Evolutionary conservation across 2,113 vertebrate species (phyloP).

Genomic region (Dasypus novemcinctus): DNA sequence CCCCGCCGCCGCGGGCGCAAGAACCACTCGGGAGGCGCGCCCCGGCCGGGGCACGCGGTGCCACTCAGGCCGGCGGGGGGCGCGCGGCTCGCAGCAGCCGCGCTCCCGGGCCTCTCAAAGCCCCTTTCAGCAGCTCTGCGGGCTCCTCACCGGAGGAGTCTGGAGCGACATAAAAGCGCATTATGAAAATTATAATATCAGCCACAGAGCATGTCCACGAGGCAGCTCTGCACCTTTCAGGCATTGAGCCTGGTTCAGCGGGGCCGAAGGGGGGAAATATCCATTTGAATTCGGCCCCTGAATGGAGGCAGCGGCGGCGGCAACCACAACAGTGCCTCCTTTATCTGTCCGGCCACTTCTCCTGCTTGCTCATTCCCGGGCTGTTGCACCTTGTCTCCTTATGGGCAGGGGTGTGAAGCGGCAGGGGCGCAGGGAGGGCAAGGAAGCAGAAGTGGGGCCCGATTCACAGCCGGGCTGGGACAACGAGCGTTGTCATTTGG

Average conservation of each 20-base stretch:
- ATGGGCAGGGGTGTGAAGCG: conserved; percentile 59
- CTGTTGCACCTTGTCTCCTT: conserved; percentile 79
- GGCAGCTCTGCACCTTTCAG: conserved; percentile 84
- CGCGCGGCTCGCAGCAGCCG: conserved; percentile 80
- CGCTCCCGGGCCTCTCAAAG: conserved; percentile 84
- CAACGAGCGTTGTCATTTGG: conserved; percentile 36
- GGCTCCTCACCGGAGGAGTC: conserved; percentile 88
- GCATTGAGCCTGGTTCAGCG: conserved; percentile 85
- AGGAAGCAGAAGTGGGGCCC: neutral
- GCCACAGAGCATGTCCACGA: conserved; percentile 85
- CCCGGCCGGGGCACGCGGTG: conserved; percentile 82
- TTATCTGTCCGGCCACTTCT: conserved; percentile 80
- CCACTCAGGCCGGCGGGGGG: conserved; percentile 86
- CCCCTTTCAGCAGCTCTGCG: conserved; percentile 87
- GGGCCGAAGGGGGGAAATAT: conserved; percentile 83
- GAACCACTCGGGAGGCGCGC: conserved; percentile 59
- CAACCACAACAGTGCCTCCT: conserved; percentile 83
- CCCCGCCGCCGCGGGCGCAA: conserved; percentile 71
- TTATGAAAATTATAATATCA: conserved; percentile 91
- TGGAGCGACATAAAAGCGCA: conserved; percentile 88
- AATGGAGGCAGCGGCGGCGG: conserved; percentile 79
- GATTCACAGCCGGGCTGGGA: conserved; percentile 15
- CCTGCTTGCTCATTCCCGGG: conserved; percentile 80
- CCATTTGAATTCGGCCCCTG: conserved; percentile 86
- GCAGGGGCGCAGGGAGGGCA: conserved; percentile 31